These are phyloP conservation scores for Dendroctonus valens DNA, from an alignment of 1,140 invertebrate genomes.

Conservation along the genomic window DNA sequence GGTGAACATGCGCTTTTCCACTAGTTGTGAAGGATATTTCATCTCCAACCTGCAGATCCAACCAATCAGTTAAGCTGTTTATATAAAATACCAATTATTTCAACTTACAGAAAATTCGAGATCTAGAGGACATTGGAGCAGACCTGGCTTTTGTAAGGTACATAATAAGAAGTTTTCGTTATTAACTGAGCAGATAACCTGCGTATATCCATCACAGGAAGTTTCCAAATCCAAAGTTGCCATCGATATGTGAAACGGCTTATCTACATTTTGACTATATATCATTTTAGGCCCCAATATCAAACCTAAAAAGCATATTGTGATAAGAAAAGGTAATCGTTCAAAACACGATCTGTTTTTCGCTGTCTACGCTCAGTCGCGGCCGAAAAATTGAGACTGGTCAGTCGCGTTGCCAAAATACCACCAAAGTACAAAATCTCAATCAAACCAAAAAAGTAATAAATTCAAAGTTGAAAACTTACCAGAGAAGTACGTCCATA, in stretches of 20 bases:
- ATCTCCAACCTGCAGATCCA: conserved; percentile 52
- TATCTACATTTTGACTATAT: conserved; percentile 80
- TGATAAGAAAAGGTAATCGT: no score
- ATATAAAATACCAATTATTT: background rate
- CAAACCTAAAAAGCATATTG: conserved; percentile 58
- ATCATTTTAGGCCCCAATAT: conserved; percentile 81
- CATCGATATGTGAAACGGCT: conserved; percentile 84
- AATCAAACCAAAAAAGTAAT: no score
- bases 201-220: conserved; percentile 62
- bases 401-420: no score
- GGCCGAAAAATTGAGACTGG: no score
- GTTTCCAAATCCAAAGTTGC: conserved; percentile 71
- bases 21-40: conserved; percentile 61
- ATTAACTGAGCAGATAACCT: conserved; percentile 76
- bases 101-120: conserved; percentile 68
- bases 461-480: no score
- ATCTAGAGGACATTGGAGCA: conserved; percentile 71
- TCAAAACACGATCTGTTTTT: no score
- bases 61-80: conserved; percentile 1
- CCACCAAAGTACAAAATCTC: no score
- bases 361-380: no score
- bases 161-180: conserved; percentile 77
- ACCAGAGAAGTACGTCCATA: no score
- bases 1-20: conserved; percentile 70
- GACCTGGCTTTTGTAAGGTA: conserved; percentile 63